Evolutionary conservation across 2,797 vertebrate species (phyloP), one percentile per base, ranked within the genome.

Genomic region (Lepilemur ruficaudatus): DNA sequence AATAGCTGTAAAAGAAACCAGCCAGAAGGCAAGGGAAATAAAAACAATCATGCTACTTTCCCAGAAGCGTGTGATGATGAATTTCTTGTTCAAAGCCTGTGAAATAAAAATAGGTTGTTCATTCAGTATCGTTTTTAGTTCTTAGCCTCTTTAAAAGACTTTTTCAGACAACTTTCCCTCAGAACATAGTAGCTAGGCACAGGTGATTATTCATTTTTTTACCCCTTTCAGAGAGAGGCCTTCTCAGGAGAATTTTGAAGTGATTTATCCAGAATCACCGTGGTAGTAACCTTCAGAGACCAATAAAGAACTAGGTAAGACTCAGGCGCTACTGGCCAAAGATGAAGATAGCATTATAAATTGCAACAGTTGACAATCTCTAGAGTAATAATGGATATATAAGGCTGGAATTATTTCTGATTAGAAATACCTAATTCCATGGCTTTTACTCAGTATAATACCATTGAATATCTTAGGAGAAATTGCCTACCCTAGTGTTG

Each of bases 141-240:
- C 50, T 93, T 48, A 89, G 48, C 18, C 38, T 91, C 65, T 87
- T 91, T 93, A 83, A 95, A 94, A 91, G 55, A 52, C n/a, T 76
- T 94, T 93, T 91, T 81, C 7, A 48, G 63, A 25, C 15, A 84
- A 32, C 67, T 89, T 93, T 65, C 38, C 1, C 50, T 96, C 52
- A 87, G 38, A 82, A 59, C 32, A 93, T 38, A 81, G 38, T 76
- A 81, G n/a, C 18, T 32, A 84, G 32, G 15, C 30, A 38, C 11
- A 72, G 78, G 50, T 80, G 28, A 81, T 87, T 93, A 18, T 79
- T 93, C 55, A 43, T 83, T 82, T 46, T 83, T 52, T 35, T 61
- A 30, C n/a, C 3, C 5, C 7, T 20, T 76, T 93, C 14, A 84
- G 32, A 85, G 50, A 87, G 23, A 55, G 59, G 30, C 7, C 12